Conservation (phyloP, 2,888 invertebrate species). For the Phaonia tiefii region DNA sequence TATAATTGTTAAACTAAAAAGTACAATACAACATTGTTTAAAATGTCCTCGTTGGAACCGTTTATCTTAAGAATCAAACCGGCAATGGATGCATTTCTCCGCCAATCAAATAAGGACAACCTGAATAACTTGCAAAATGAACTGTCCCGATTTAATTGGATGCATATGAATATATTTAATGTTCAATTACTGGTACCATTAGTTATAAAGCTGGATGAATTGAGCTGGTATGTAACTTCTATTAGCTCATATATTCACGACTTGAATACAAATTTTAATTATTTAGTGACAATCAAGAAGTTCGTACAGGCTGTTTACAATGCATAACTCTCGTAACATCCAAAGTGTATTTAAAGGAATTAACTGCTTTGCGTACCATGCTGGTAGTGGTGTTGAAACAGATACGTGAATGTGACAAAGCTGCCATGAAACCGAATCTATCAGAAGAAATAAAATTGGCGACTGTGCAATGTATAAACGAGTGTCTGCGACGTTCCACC, state of each 20-base stretch:
- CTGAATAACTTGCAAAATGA: slow-evolving; percentile 72
- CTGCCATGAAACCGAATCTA: slow-evolving; percentile 70
- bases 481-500: slow-evolving; percentile 73
- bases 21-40: neutral
- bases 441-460: slow-evolving; percentile 79
- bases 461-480: slow-evolving; percentile 74
- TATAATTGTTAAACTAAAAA: neutral
- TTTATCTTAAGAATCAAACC: slow-evolving; percentile 77
- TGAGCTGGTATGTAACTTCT: slow-evolving; percentile 71
- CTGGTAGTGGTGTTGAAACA: slow-evolving; percentile 75
- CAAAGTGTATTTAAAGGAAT: slow-evolving; percentile 74
- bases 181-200: slow-evolving; percentile 77
- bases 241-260: too few species aligned
- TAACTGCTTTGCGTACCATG: slow-evolving; percentile 76
- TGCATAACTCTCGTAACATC: slow-evolving; percentile 75
- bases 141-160: slow-evolving; percentile 72
- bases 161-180: slow-evolving; percentile 76
- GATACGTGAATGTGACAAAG: slow-evolving; percentile 74
- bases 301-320: slow-evolving; percentile 75
- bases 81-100: slow-evolving; percentile 75
- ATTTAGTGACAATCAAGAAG: slow-evolving; percentile 75
- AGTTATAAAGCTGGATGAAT: slow-evolving; percentile 76
- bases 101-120: slow-evolving; percentile 72
- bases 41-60: slow-evolving; percentile 74
- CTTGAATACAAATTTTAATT: too few species aligned